phyloP scores from a whole-genome alignment of 1,140 invertebrate species.

The Euura saliciscinereae region DNA sequence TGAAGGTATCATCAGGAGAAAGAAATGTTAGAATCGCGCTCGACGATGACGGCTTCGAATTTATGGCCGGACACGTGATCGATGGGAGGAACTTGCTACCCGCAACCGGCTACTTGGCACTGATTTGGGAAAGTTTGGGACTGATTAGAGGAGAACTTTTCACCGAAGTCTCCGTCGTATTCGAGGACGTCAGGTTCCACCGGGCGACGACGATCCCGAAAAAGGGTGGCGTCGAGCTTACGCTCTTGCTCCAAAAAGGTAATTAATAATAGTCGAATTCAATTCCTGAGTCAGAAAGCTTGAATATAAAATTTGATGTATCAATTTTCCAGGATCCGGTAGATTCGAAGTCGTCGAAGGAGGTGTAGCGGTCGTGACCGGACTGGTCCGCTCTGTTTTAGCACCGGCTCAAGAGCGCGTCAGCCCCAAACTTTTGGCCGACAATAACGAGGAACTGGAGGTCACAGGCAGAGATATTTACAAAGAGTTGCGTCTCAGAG shows the following conservation, averaged over 20 bases:
- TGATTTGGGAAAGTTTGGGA: conserved; percentile 85
- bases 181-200: conserved; percentile 81
- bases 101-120: conserved; percentile 66
- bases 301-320: neutral
- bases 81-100: conserved; percentile 48
- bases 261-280: conserved; percentile 47
- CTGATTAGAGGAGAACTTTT: conserved; percentile 70
- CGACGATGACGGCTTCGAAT: conserved; percentile 53
- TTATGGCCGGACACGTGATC: conserved; percentile 63
- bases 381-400: conserved; percentile 65
- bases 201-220: conserved; percentile 78
- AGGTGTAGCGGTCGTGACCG: conserved; percentile 72
- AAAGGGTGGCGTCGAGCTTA: conserved; percentile 70
- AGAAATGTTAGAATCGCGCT: conserved; percentile 50
- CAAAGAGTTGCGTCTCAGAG: conserved; percentile 83
- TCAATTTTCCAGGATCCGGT: conserved; percentile 39
- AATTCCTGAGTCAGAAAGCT: neutral
- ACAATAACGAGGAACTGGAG: conserved; percentile 22
- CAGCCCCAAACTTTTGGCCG: neutral
- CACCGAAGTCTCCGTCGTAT: conserved; percentile 76
- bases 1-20: conserved; percentile 30
- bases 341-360: conserved; percentile 13
- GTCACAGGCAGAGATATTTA: conserved; percentile 77
- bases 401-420: conserved; percentile 53
- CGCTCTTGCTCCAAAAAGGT: conserved; percentile 76